Conservation (phyloP, 2,113 vertebrate species). For the Paramormyrops kingsleyae region DNA sequence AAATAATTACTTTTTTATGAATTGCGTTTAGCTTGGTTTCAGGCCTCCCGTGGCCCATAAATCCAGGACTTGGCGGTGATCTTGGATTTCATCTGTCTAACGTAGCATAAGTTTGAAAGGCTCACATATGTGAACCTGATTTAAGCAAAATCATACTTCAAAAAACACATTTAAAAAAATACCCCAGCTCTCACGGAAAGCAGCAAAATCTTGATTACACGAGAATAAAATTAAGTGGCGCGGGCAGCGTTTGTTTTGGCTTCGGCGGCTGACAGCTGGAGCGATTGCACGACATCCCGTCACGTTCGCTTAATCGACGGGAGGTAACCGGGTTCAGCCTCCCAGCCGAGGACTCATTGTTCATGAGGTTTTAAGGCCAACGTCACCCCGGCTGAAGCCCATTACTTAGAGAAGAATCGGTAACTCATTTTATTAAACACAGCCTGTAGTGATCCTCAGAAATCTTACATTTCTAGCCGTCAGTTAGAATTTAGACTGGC, state of each 20-base stretch:
- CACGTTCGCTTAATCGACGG: neutral
- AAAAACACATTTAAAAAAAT: neutral
- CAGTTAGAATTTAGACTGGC: neutral
- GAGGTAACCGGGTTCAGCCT: neutral
- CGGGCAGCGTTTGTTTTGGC: neutral
- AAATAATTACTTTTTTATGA: conserved; percentile 1
- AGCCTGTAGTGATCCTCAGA: neutral
- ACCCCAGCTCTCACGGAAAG: neutral
- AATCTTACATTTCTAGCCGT: neutral
- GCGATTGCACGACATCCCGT: neutral
- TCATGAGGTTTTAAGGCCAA: neutral
- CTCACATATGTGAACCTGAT: neutral
- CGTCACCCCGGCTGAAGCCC: neutral
- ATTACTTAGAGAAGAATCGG: neutral
- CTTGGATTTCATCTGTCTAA: neutral
- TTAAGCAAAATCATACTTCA: neutral
- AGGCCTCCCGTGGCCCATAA: neutral
- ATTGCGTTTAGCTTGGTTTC: neutral
- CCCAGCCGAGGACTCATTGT: neutral
- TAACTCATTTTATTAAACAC: neutral
- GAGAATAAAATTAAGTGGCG: neutral
- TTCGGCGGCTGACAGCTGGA: neutral
- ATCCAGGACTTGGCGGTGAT: neutral
- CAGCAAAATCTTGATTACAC: neutral
- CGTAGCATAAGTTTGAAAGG: neutral